Evolutionary conservation across 2,797 vertebrate genomes (phyloP).

Genomic region (Coregonus sp.): DNA sequence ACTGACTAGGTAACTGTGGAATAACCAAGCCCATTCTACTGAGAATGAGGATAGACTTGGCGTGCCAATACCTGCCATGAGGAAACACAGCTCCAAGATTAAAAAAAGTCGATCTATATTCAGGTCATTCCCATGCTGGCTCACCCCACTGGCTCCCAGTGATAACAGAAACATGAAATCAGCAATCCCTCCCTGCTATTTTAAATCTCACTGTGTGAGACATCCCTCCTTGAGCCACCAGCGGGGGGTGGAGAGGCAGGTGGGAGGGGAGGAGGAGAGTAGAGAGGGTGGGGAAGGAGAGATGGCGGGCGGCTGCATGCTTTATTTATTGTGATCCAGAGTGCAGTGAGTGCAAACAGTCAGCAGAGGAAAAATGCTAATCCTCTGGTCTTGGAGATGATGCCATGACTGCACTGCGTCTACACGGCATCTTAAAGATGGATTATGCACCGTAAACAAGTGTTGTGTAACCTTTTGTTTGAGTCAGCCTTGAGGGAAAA

Average conservation of each 20-base stretch:
- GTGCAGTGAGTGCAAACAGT: slow-evolving; percentile 35
- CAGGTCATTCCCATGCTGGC: slow-evolving; percentile 46
- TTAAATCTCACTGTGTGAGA: slow-evolving; percentile 40
- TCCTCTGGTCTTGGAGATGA: slow-evolving; percentile 11
- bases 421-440: slow-evolving; percentile 56
- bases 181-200: slow-evolving; percentile 28
- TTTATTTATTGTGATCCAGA: slow-evolving; percentile 35
- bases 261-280: background rate
- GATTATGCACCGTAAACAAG: slow-evolving; percentile 54
- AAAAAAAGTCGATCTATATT: slow-evolving; percentile 43
- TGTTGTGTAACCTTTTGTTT: slow-evolving; percentile 43
- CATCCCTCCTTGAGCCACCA: slow-evolving; percentile 25
- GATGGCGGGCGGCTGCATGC: slow-evolving; percentile 40
- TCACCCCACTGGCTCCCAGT: slow-evolving; percentile 40
- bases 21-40: background rate
- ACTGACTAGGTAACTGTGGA: background rate
- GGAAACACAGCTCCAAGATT: slow-evolving; percentile 21
- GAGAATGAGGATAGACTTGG: background rate
- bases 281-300: slow-evolving; percentile 21
- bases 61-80: slow-evolving; percentile 5
- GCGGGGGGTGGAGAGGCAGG: background rate
- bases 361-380: slow-evolving; percentile 23
- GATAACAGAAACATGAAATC: slow-evolving; percentile 59
- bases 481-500: slow-evolving; percentile 15
- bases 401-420: slow-evolving; percentile 52